Evolutionary conservation across 2,888 invertebrate genomes (phyloP).

Genomic region (Empis stercorea): DNA sequence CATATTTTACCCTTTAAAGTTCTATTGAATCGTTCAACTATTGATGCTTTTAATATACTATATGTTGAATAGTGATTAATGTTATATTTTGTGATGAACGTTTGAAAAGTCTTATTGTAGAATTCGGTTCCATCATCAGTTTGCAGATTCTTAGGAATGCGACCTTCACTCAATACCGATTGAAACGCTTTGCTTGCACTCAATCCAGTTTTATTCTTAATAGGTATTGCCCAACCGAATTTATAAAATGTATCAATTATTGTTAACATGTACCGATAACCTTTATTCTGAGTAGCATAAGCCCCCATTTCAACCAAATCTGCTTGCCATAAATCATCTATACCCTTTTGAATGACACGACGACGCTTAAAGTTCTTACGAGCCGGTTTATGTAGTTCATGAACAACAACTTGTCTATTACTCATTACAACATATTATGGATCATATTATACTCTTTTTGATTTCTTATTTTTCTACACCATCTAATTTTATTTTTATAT

Average conservation of each 20-base stretch:
- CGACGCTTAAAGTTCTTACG: constrained; percentile 10
- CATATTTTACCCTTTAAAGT: constrained; percentile 17
- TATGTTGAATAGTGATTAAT: constrained; percentile 11
- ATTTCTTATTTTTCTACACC: too few species aligned
- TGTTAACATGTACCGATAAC: constrained; percentile 25
- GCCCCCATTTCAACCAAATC: constrained; percentile 22
- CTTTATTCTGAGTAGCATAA: constrained; percentile 23
- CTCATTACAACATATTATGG: background rate
- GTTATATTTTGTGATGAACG: constrained; percentile 13
- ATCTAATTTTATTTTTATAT: too few species aligned
- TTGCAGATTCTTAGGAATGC: constrained; percentile 3
- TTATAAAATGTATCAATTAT: constrained; percentile 24
- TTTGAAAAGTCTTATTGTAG: constrained; percentile 15
- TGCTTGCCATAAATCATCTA: constrained; percentile 13
- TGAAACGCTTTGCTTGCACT: background rate
- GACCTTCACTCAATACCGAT: background rate
- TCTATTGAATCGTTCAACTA: constrained; percentile 17
- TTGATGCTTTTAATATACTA: constrained; percentile 15
- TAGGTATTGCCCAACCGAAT: background rate
- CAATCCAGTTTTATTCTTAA: background rate
- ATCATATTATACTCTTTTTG: too few species aligned
- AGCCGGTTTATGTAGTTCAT: constrained; percentile 10
- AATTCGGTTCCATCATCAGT: constrained; percentile 17
- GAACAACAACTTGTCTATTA: constrained; percentile 2
- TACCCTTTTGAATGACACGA: constrained; percentile 10